phyloP scores from a whole-genome alignment of 2,888 invertebrate genomes.

The Erebia epiphron region DNA sequence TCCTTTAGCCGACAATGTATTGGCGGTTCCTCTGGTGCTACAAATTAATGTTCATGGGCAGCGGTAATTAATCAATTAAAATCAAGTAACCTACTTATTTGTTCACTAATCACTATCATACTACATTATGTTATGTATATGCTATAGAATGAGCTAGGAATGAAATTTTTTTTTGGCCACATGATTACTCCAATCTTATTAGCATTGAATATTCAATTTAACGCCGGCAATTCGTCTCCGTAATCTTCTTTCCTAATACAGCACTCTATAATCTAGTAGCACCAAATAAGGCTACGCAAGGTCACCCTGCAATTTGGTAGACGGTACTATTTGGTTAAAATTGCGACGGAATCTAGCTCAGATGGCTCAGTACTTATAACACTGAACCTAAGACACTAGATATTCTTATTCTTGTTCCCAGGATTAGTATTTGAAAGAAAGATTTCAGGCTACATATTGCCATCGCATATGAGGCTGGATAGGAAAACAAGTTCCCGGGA shows the following conservation, averaged over 20 bases:
- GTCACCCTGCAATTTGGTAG: slow-evolving; percentile 9
- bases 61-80: not conserved
- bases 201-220: slow-evolving; percentile 5
- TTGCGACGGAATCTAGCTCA: not conserved
- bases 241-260: slow-evolving; percentile 12
- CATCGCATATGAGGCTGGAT: too few relatives aligned
- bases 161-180: not conserved
- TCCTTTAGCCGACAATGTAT: not conserved
- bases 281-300: slow-evolving; percentile 11
- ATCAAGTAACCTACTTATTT: too few relatives aligned
- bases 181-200: slow-evolving; percentile 3
- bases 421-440: too few relatives aligned
- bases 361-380: not conserved
- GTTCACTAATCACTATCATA: too few relatives aligned
- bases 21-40: too few relatives aligned
- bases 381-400: not conserved
- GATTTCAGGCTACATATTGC: too few relatives aligned
- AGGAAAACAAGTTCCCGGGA: too few relatives aligned
- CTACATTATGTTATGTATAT: too few relatives aligned
- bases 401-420: too few relatives aligned
- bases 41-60: not conserved
- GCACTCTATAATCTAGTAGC: slow-evolving; percentile 11
- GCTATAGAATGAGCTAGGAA: not conserved
- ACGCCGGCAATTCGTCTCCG: slow-evolving; percentile 1
- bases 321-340: not conserved